These are phyloP conservation scores for Notothenia rossii DNA, from an alignment of 2,113 vertebrate genomes.

Conservation along the genomic window DNA sequence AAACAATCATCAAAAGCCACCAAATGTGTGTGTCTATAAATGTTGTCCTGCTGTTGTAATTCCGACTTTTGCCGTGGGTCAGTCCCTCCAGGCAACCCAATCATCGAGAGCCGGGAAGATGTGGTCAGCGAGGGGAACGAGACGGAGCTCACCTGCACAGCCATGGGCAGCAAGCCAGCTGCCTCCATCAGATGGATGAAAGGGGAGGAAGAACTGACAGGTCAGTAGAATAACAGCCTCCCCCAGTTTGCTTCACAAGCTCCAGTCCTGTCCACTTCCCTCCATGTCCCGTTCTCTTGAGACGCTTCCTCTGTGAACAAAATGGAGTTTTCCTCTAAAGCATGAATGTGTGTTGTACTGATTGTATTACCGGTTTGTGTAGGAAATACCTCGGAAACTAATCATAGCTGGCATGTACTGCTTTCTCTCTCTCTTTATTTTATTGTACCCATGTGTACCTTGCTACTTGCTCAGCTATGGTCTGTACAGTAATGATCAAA, in stretches of 20 bases:
- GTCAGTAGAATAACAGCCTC: conserved; percentile 82
- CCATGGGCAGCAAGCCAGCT: conserved; percentile 95
- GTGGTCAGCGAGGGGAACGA: conserved; percentile 94
- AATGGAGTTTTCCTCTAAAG: conserved; percentile 40
- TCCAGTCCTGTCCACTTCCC: conserved; percentile 49
- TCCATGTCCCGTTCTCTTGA: conserved; percentile 34
- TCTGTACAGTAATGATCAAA: conserved; percentile 16
- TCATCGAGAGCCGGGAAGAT: conserved; percentile 95
- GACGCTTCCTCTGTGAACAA: conserved; percentile 31
- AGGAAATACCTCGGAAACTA: conserved; percentile 18
- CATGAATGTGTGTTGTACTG: conserved; percentile 49
- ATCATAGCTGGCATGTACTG: conserved; percentile 19
- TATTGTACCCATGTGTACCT: background rate
- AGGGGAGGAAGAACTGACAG: conserved; percentile 93
- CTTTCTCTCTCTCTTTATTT: background rate
- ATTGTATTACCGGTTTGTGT: conserved; percentile 60
- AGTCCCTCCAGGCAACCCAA: conserved; percentile 95
- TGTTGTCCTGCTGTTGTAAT: background rate
- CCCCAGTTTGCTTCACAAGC: conserved; percentile 60
- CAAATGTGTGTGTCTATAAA: background rate
- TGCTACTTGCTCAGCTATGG: conserved; percentile 27
- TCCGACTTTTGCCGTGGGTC: conserved; percentile 46
- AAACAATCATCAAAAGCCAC: background rate
- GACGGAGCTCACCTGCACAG: conserved; percentile 96
- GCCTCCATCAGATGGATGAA: conserved; percentile 97